Base-by-base conservation (phyloP, 1,140 invertebrate species). In the Zaprionus inermis region DNA sequence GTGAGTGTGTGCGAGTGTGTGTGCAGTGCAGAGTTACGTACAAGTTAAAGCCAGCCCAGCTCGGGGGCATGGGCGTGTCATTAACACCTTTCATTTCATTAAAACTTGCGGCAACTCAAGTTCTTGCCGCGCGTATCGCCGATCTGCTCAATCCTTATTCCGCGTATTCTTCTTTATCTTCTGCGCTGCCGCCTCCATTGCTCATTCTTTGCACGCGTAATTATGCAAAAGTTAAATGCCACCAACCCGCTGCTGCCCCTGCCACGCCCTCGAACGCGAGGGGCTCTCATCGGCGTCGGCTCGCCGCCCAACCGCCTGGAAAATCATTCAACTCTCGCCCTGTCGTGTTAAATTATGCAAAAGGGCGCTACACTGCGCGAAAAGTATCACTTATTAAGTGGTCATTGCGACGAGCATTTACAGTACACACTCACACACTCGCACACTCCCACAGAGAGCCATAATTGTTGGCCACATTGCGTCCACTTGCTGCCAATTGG, bases 161-260 rank as follows among this genome's bases (percentile, higher is more conserved):
- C 34, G 0, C 30, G 72, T 49, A 49, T 68, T 78, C 52, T 22
- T 7, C 30, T 24, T 9, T 2, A 1, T 22, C 12, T 36, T 49
- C n/a, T 49, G n/a, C n/a, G n/a, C n/a, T n/a, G n/a, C n/a, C 16
- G 22, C 16, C n/a, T n/a, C n/a, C n/a, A n/a, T 52, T 52, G 10
- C 55, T 66, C 14, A 71, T 67, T 68, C 69, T 88, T 75, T 70
- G 83, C 89, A 83, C 79, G 72, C 84, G 65, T 83, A 88, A 88
- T 88, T 88, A 89, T 88, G 80, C 83, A 83, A 78, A 89, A 88
- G 79, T 88, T 88, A 89, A 88, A 75, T 56, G 76, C 70, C 67
- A 49, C 52, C 79, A 64, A 32, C 57, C 32, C 34, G 41, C 57
- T 38, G 10, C 12, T 16, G 3, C 16, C 58, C n/a, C 46, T 18